Conservation (phyloP, 1,140 invertebrate species). For the Pseudomyrmex dendroicus region DNA sequence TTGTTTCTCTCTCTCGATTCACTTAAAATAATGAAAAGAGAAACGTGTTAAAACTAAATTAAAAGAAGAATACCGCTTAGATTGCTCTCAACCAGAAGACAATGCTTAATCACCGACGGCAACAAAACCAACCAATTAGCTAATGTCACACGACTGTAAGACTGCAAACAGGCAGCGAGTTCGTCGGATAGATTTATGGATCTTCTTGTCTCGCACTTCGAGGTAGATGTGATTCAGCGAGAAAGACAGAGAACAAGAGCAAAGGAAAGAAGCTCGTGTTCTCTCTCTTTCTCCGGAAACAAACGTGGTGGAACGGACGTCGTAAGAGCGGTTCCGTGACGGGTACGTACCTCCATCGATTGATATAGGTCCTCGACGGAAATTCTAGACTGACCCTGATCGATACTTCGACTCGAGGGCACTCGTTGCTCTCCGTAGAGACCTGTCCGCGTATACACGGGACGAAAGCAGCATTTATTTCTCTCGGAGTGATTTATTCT, state of each 20-base stretch:
- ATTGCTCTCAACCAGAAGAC: slow-evolving; percentile 6
- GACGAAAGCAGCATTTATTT: slow-evolving; percentile 62
- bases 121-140: slow-evolving; percentile 56
- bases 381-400: slow-evolving; percentile 66
- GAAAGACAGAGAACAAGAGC: neutral
- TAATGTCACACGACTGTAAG: slow-evolving; percentile 43
- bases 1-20: neutral
- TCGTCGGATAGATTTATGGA: slow-evolving; percentile 50
- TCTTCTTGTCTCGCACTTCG: neutral
- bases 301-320: slow-evolving; percentile 45
- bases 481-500: slow-evolving; percentile 59
- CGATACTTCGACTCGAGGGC: slow-evolving; percentile 45
- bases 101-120: slow-evolving; percentile 30
- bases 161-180: slow-evolving; percentile 50
- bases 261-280: neutral
- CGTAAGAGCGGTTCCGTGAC: slow-evolving; percentile 58
- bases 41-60: neutral
- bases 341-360: slow-evolving; percentile 60
- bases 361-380: slow-evolving; percentile 57
- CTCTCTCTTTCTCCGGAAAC: slow-evolving; percentile 36
- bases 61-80: slow-evolving; percentile 1
- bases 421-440: neutral
- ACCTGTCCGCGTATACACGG: slow-evolving; percentile 43
- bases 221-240: slow-evolving; percentile 19
- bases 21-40: neutral